Base-by-base conservation (phyloP, 2,797 vertebrate species). In the Helicolenus hilgendorfi region DNA sequence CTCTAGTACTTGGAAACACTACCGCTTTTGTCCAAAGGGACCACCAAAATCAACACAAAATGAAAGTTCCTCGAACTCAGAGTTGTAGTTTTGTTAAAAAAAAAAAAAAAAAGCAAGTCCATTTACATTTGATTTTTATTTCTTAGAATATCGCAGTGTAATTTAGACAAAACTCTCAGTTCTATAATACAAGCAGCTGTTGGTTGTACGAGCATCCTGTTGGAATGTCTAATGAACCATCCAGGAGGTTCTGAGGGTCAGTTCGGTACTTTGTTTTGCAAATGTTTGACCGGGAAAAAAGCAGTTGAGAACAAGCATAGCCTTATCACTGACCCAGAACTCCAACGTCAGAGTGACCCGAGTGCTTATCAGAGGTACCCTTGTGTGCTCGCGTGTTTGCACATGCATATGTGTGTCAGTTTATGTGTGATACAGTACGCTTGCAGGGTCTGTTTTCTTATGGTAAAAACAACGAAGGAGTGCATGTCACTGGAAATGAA, bases 301-400 rank as follows among this genome's bases (percentile, higher is more conserved):
- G 77, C 81, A 88, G 85, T 59, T 74, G 74, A 75, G 84, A 91
- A 96, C 86, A 91, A 91, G 86, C 80, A 24, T n/a, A 62, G 77
- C 82, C 89, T 96, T 97, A 95, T 97, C 94, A 72, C 72, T 92
- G 85, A 91, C 88, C 91, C 85, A 93, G 84, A 93, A 89, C 73
- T 82, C 78, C 18, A 65, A 90, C 87, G 82, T 90, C 90, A 93
- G 62, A 80, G 72, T 64, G 80, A 92, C 82, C 83, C 26, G 56
- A 84, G 83, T 77, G 83, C 90, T 95, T 96, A 96, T 95, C 94
- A 85, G 75, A 87, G 83, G 70, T 49, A 13, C 22, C 38, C 41
- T 35, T 49, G 63, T 80, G 78, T 84, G 77, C 64, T 24, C n/a
- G 55, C 55, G 13, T 87, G 77, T 68, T 58, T 58, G 22, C 55